phyloP scores from a whole-genome alignment of 2,113 vertebrate species.

The Paedocypris sp. region DNA sequence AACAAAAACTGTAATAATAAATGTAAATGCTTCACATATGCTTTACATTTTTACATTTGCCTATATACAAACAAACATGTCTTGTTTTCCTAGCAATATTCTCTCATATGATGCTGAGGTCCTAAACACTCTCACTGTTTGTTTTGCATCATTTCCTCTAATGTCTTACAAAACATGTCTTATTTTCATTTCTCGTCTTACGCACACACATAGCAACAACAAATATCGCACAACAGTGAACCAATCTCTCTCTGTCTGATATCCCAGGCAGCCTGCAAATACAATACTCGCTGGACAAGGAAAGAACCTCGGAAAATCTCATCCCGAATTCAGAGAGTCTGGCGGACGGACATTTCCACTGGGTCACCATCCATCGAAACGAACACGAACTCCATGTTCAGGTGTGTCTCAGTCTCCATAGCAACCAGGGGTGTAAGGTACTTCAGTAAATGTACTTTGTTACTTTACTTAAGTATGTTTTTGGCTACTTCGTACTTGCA shows the following conservation, averaged over 20 bases:
- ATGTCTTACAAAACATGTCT: no score
- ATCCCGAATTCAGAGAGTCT: conserved; percentile 63
- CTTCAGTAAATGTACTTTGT: no score
- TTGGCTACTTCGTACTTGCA: no score
- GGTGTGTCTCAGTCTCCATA: conserved; percentile 45
- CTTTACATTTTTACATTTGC: no score
- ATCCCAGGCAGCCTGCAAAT: conserved; percentile 75
- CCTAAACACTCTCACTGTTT: not conserved
- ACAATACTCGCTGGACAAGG: conserved; percentile 59
- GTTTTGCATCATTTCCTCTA: not conserved
- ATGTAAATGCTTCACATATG: no score
- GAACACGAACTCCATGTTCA: conserved; percentile 64
- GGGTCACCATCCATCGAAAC: conserved; percentile 64
- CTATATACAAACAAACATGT: no score
- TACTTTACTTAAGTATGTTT: no score
- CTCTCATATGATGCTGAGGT: not conserved
- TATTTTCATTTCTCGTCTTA: no score
- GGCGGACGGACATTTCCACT: conserved; percentile 65
- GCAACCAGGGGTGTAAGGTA: not conserved
- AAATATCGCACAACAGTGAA: not conserved
- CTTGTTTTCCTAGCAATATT: no score
- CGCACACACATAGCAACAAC: no score
- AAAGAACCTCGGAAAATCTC: conserved; percentile 58
- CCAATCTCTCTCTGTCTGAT: conserved; percentile 25
- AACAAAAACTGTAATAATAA: no score